These are phyloP conservation scores for Calyptomena viridis DNA, from an alignment of 2,113 vertebrate species.

Conservation along the genomic window DNA sequence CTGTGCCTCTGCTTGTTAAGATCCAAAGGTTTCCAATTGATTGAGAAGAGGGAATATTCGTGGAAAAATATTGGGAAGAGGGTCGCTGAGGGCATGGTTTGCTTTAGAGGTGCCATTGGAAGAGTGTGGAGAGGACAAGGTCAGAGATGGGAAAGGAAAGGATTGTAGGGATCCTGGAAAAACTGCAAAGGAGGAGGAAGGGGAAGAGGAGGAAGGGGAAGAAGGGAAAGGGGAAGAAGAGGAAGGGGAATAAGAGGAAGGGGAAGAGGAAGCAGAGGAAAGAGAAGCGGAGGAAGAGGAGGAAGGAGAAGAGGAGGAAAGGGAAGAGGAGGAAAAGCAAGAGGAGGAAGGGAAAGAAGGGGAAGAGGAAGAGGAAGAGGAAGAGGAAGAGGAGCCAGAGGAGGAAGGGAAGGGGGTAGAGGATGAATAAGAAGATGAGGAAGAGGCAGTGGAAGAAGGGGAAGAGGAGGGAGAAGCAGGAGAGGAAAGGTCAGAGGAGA, in stretches of 20 bases:
- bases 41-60: neutral
- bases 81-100: no score
- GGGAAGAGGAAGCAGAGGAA: neutral
- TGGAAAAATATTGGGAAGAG: neutral
- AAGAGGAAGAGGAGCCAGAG: neutral
- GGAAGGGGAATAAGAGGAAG: neutral
- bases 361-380: neutral
- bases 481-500: no score
- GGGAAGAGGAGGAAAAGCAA: no score
- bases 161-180: neutral
- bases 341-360: neutral
- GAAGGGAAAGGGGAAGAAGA: neutral
- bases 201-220: neutral
- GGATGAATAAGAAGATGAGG: neutral
- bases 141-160: neutral
- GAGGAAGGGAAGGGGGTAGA: no score
- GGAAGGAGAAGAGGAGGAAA: no score
- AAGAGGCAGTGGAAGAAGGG: accelerated
- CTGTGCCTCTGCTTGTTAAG: neutral
- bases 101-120: neutral
- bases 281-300: neutral
- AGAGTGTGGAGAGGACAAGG: neutral
- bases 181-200: neutral
- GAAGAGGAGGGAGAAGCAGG: accelerated
- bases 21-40: neutral